Percentiles rank a stretch among this genome's conserved stretches.
Conservation (phyloP, 2,888 invertebrate genomes). For the Deilephila porcellus region DNA sequence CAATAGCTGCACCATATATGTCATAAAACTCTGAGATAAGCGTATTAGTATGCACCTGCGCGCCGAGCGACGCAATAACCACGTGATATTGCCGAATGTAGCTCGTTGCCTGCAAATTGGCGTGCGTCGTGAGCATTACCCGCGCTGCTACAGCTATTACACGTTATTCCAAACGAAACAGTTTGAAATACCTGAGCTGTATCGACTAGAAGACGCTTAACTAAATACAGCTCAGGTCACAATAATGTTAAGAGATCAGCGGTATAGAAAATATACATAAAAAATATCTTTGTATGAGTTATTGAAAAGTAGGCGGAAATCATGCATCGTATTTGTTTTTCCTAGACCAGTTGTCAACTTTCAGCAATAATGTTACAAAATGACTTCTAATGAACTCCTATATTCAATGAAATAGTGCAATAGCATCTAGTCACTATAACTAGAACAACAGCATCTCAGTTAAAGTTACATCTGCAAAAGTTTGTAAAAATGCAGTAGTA, state of each 20-base stretch:
- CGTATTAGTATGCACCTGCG: background rate
- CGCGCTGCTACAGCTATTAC: background rate
- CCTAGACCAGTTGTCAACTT: too few relatives aligned
- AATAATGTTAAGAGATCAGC: too few relatives aligned
- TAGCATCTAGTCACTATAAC: too few relatives aligned
- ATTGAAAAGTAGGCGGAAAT: too few relatives aligned
- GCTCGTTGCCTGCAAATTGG: background rate
- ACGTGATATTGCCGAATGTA: background rate
- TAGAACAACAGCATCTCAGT: background rate
- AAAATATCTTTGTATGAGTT: too few relatives aligned
- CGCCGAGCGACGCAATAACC: background rate
- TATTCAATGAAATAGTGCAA: too few relatives aligned
- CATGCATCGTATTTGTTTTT: too few relatives aligned
- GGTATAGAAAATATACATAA: too few relatives aligned
- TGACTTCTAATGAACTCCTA: too few relatives aligned
- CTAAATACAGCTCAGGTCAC: too few relatives aligned
- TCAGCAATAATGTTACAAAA: too few relatives aligned
- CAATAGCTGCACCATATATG: background rate
- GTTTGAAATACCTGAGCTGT: background rate
- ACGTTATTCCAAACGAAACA: background rate
- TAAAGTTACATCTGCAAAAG: background rate
- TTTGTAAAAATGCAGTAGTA: too few relatives aligned
- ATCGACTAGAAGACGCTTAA: background rate
- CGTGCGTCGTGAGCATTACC: background rate
- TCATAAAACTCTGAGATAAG: background rate